A percentile compares a stretch with the other conserved stretches of the same genome.
These are phyloP conservation scores for Alces alces DNA, from an alignment of 2,113 vertebrate genomes.

Conservation along the genomic window DNA sequence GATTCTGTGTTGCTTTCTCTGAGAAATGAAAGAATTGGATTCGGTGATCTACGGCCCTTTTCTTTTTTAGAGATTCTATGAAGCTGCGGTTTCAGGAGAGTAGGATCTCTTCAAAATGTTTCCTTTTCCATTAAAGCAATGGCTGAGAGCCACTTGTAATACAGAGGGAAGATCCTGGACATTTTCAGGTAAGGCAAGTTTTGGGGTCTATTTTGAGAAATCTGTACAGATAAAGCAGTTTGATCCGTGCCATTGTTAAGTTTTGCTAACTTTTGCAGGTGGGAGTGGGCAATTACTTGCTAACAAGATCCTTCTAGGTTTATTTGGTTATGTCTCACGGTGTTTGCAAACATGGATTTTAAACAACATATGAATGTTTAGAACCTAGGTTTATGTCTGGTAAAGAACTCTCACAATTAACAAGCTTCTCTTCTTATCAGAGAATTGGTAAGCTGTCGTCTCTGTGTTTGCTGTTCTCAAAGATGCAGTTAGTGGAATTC, in stretches of 20 bases:
- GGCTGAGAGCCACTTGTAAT: not conserved
- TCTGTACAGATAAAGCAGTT: not conserved
- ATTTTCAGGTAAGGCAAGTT: not conserved
- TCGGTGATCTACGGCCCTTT: not conserved
- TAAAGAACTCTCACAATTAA: conserved; percentile 34
- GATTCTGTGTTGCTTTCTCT: not conserved
- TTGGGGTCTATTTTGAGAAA: not conserved
- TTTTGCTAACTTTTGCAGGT: not conserved
- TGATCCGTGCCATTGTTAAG: not conserved
- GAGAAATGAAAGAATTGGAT: not conserved
- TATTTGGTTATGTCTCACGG: not conserved
- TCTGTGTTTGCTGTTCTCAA: conserved; percentile 61
- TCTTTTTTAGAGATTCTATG: not conserved
- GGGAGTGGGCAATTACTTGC: not conserved
- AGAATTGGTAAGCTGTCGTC: conserved; percentile 11
- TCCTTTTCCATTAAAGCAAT: not conserved
- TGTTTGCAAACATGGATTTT: not conserved
- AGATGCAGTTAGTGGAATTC: conserved; percentile 42
- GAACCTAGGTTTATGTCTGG: not conserved
- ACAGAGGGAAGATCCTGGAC: not conserved
- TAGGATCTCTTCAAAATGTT: not conserved
- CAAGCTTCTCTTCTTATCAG: not conserved
- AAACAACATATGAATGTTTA: not conserved
- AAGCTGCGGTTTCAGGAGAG: not conserved
- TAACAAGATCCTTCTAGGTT: not conserved